Base-by-base conservation (phyloP, 2,888 invertebrate genomes). In the Dermolepida albohirtum region DNA sequence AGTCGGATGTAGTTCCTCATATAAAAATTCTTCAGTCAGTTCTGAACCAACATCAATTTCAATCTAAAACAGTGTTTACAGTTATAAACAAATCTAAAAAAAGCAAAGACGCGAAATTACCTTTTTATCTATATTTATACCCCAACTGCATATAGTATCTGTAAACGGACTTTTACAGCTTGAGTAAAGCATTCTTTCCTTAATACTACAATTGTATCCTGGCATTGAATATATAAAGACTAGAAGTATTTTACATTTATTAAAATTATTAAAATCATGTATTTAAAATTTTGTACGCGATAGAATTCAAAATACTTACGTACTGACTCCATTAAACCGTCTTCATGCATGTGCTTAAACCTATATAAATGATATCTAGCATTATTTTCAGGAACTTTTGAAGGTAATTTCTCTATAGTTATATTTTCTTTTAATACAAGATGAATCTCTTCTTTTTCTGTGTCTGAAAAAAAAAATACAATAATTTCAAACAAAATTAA, bases 181-280 rank as follows among this genome's bases (percentile, higher is more conserved):
- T 0, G 98, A 98, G 84, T 98, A 99, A 81, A 99, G 86, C 99
- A 99, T 99, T 75, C 98, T 87, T 82, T 99, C 98, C 79, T 96
- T 98, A 76, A 99, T 96, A 71, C 96, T 92, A 82, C 96, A 97
- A 71, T 88, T 92, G 83, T 97, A 97, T 4, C 98, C 97, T 2
- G 99, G 98, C 94, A 99, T 97, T 7, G 98, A 97, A 85, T 99
- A 99, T 78, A 99, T 94, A 84, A 99, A 99, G 70, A 99, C 95
- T 95, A 85, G 65, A 87, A 87, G 72, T 70, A 40, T 49, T 27
- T 39, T 49, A 57, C 47, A 40, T 17, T 63, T 8, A 39, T 17
- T 22, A 49, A 50, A 68, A 22, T 12, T 44, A 43, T 55, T 51
- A 29, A 12, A 47, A 14, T 16, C 5, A 1, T n/a, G 10, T 17